Conservation (phyloP, 2,888 invertebrate species). For the Stegana nigrithorax region DNA sequence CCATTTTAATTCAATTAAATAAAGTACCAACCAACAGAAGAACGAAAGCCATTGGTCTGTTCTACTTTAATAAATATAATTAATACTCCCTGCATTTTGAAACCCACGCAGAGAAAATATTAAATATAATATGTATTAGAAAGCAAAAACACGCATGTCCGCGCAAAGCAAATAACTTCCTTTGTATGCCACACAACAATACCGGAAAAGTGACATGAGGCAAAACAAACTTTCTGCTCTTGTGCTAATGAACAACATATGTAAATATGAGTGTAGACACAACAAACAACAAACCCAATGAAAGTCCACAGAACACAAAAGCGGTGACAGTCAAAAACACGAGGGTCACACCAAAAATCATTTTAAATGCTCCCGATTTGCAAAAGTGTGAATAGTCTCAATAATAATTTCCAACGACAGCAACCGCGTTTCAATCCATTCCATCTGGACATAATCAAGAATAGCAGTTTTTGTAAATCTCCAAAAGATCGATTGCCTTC, state of each 20-base stretch:
- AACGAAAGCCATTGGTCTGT: neutral
- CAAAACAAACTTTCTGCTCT: neutral
- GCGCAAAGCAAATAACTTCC: neutral
- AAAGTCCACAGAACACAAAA: neutral
- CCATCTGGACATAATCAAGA: no score
- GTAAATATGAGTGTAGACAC: neutral
- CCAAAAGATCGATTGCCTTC: no score
- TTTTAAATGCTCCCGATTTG: no score
- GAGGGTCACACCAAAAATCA: no score
- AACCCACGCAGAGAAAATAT: neutral
- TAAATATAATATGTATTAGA: neutral
- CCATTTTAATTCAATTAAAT: slow-evolving; percentile 6
- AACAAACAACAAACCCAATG: neutral
- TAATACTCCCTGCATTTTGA: neutral
- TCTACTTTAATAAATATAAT: neutral
- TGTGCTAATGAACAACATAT: slow-evolving; percentile 11
- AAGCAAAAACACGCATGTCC: neutral
- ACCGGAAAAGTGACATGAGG: neutral
- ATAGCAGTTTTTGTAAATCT: no score
- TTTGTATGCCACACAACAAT: no score
- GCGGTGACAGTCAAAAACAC: no score
- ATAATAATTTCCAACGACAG: no score
- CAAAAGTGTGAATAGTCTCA: no score
- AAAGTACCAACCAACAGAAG: neutral
- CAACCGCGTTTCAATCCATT: neutral